Base-by-base conservation (phyloP, 2,888 invertebrate species). In the Theretra japonica region DNA sequence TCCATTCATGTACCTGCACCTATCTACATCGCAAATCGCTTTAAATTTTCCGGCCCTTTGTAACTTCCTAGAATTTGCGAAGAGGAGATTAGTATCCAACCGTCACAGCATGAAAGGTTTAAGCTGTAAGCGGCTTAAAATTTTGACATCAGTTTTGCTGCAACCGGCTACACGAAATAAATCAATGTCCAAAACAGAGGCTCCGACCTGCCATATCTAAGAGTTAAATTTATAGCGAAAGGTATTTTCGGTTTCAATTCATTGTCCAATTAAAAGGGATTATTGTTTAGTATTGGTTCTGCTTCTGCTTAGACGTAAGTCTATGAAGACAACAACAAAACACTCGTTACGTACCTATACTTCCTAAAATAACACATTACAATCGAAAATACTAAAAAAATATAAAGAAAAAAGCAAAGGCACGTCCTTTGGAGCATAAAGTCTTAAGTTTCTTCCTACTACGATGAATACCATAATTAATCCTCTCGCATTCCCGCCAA, bases 111-210 rank as follows among this genome's bases (percentile, higher is more conserved):
- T 53, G 53, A 53, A 53, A 53, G 53, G 53, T 53, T 53, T 53
- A 53, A 53, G 53, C 53, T n/a, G 17, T 53, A 53, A 53, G 53
- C 53, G n/a, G 53, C 53, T 53, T 53, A 53, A 53, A 53, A 53
- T 53, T 53, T 53, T 53, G 23, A 58, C 58, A 58, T 58, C 15
- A 58, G 58, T 58, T 23, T 58, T 58, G 23, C 58, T 58, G 58
- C 58, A 58, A 58, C 57, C 23, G 57, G 21, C 19, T 50, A 50
- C 53, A 53, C 53, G 53, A 58, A 23, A 58, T 58, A 58, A 25
- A 58, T 25, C 58, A 58, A 58, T 58, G 58, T 25, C 25, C 17
- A 17, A 58, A 25, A 23, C 58, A 58, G 58, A 58, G 25, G 53
- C 53, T 53, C n/a, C n/a, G 15, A 53, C 53, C 53, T 53, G 53